Evolutionary conservation across 2,113 vertebrate genomes (phyloP).

Genomic region (Guaruba guarouba): DNA sequence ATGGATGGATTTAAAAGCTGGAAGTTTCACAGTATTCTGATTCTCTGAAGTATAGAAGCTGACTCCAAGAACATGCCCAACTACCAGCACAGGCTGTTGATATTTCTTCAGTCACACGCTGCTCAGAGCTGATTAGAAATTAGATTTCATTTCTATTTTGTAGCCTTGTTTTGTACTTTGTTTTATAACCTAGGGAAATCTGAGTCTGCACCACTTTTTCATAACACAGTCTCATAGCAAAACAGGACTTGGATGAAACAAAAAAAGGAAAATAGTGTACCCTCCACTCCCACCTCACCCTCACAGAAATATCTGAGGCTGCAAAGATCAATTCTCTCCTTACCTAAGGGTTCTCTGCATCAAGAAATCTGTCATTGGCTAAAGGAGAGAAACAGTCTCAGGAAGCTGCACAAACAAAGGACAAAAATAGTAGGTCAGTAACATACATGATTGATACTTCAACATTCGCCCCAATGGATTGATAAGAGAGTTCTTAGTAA

Average conservation of each 20-base stretch:
- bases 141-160: neutral
- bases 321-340: neutral
- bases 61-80: neutral
- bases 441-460: fast-evolving
- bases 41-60: neutral
- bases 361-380: neutral
- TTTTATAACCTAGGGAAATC: neutral
- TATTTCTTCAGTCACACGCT: neutral
- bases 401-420: neutral
- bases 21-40: neutral
- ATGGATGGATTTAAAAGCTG: neutral
- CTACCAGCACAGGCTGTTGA: neutral
- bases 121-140: neutral
- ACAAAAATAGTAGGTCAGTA: neutral
- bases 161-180: fast-evolving
- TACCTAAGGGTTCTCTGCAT: neutral
- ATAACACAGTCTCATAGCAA: neutral
- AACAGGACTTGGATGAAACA: neutral
- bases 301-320: neutral
- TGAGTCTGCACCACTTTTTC: neutral
- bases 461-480: neutral
- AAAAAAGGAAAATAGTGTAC: neutral
- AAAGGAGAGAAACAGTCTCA: neutral
- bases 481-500: neutral
- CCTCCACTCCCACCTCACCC: neutral